These are phyloP conservation scores for Lasioglossum vierecki DNA, from an alignment of 2,888 invertebrate genomes.

Conservation along the genomic window DNA sequence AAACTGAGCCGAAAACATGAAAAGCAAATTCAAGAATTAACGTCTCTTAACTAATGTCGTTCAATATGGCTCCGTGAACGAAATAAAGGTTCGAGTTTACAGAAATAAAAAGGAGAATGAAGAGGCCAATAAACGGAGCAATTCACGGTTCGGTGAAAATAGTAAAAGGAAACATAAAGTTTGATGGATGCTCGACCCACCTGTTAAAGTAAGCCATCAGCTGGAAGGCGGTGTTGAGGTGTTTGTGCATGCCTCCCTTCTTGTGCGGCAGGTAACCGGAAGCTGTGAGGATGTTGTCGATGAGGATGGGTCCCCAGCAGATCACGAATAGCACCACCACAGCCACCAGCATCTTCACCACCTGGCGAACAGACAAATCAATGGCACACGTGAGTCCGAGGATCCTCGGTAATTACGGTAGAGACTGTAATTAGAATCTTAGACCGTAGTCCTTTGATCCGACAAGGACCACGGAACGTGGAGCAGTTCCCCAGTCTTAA, in stretches of 20 bases:
- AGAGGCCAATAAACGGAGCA: background rate
- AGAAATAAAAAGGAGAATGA: background rate
- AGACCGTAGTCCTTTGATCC: background rate
- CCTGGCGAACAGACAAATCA: slow-evolving; percentile 82
- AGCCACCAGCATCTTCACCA: slow-evolving; percentile 90
- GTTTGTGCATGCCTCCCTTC: slow-evolving; percentile 85
- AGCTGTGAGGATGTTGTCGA: slow-evolving; percentile 88
- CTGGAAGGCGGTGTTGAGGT: slow-evolving; percentile 87
- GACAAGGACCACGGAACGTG: background rate
- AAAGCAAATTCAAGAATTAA: no score
- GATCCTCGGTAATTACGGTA: background rate
- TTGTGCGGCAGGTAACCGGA: slow-evolving; percentile 85
- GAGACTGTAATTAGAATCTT: background rate
- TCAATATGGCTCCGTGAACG: background rate
- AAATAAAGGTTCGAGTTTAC: background rate
- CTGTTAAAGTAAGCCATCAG: slow-evolving; percentile 89
- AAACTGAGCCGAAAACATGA: no score
- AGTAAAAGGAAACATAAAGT: background rate
- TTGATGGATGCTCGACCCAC: slow-evolving; percentile 73
- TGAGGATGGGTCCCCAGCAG: slow-evolving; percentile 89
- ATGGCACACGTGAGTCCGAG: background rate
- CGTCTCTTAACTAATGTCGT: background rate
- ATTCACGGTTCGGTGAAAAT: background rate
- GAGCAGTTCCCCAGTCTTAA: background rate
- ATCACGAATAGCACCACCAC: slow-evolving; percentile 88